Conservation (phyloP, 2,113 vertebrate genomes). For the Gnathonemus echidnorhynchus region DNA sequence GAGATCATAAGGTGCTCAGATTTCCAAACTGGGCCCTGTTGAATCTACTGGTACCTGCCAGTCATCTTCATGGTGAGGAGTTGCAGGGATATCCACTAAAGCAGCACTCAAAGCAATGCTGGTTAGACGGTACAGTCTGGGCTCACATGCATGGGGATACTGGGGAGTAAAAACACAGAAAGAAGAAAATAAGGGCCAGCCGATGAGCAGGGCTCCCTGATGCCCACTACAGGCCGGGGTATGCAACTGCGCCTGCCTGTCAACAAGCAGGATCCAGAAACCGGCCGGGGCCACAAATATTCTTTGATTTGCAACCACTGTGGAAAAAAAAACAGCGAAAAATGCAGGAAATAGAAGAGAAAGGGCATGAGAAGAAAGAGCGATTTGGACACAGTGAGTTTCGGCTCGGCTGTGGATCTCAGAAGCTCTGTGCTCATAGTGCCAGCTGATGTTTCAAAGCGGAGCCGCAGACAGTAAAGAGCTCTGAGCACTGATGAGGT, state of each 20-base stretch:
- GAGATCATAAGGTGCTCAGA: neutral
- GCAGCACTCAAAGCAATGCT: neutral
- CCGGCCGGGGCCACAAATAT: neutral
- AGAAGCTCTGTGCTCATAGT: neutral
- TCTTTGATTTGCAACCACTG: neutral
- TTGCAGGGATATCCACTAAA: neutral
- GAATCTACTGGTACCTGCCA: neutral
- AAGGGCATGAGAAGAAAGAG: neutral
- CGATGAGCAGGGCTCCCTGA: neutral
- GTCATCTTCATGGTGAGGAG: neutral
- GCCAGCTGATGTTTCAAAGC: neutral
- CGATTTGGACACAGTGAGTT: neutral
- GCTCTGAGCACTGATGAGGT: neutral
- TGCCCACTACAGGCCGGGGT: neutral
- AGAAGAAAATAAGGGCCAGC: neutral
- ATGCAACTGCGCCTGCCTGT: neutral
- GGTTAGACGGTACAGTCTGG: neutral
- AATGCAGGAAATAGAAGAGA: neutral
- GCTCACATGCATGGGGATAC: neutral
- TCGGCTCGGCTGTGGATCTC: neutral
- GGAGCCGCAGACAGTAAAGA: neutral
- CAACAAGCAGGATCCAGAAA: neutral
- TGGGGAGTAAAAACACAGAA: neutral
- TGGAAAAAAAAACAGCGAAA: neutral
- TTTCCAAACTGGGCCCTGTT: neutral